Base-by-base conservation (phyloP, 2,113 vertebrate genomes). In the Dendrocopos noguchii region DNA sequence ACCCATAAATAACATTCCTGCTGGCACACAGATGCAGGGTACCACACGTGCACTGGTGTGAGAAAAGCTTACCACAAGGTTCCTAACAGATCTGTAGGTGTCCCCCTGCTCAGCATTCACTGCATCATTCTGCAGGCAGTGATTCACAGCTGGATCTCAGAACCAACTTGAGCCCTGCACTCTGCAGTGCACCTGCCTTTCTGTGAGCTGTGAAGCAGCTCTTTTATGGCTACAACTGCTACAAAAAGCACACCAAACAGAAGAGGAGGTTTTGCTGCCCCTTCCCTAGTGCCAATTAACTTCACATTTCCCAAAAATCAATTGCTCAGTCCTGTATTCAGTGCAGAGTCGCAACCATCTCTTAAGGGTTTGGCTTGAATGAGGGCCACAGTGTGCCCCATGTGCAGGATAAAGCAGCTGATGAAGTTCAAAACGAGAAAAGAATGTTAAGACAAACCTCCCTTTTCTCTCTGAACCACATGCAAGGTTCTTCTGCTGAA, bases 171-270 rank as follows among this genome's bases (percentile, higher is more conserved):
- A 18, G 65, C 56, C 63, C 82, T 4, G 0, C 9, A 1, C 24
- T 4, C 25, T 0, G 2, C 1, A 0, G n/a, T 47, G 9, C 2
- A 2, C 14, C 61, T 28, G 50, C 29, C 0, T 6, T 15, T 6
- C 25, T 5, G 29, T 1, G 20, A 44, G 33, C 86, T 13, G 27
- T 4, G n/a, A 15, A 24, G 55, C 7, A 55, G 57, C 25, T 42
- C 10, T 1, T 2, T 15, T 42, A 16, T 7, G 20, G 8, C 31
- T 8, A 19, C 28, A 50, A 44, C 1, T 59, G 5, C 47, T 52
- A 20, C 50, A 33, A 61, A 31, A 27, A 64, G 42, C 3, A 1
- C 52, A 25, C 33, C 47, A 10, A 46, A 14, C 57, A 74, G 12
- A 24, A 66, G 57, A 4, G 24, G 34, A 22, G 88, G 74, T 1